These are phyloP conservation scores for Chalcis sispes DNA, from an alignment of 2,888 invertebrate species.

Conservation along the genomic window DNA sequence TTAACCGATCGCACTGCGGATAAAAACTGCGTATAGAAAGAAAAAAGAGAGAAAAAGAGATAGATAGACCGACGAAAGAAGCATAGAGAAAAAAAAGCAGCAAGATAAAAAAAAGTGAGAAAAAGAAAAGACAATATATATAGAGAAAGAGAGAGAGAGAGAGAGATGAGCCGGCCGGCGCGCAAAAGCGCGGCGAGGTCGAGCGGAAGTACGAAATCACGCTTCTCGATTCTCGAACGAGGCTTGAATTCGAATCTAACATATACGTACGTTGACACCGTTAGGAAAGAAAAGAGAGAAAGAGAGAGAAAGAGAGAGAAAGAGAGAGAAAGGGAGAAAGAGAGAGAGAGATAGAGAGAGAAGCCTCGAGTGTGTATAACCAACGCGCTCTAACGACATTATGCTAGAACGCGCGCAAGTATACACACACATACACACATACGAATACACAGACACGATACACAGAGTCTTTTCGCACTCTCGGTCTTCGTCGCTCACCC, in stretches of 20 bases:
- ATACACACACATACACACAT: not conserved
- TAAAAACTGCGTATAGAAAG: too few species aligned
- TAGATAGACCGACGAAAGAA: too few species aligned
- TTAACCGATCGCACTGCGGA: too few species aligned
- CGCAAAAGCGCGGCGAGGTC: slow-evolving; percentile 28
- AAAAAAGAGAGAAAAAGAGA: too few species aligned
- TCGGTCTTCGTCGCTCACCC: slow-evolving; percentile 23
- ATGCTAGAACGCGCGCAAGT: slow-evolving; percentile 46
- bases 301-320: slow-evolving; percentile 12
- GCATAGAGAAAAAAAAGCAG: too few species aligned
- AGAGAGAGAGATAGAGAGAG: too few species aligned
- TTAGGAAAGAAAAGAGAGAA: slow-evolving; percentile 63
- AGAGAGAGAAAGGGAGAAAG: too few species aligned
- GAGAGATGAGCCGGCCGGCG: slow-evolving; percentile 30
- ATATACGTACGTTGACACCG: slow-evolving; percentile 63
- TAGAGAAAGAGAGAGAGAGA: not conserved
- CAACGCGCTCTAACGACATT: slow-evolving; percentile 61
- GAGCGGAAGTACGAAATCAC: slow-evolving; percentile 67
- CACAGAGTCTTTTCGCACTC: slow-evolving; percentile 58
- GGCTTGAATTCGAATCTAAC: slow-evolving; percentile 65
- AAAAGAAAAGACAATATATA: not conserved
- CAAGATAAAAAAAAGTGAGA: too few species aligned
- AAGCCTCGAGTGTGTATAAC: not conserved
- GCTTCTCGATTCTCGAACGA: slow-evolving; percentile 63
- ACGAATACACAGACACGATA: slow-evolving; percentile 50